These are phyloP conservation scores for Mionectes olivaceus DNA, from an alignment of 2,797 vertebrate species.

Conservation along the genomic window DNA sequence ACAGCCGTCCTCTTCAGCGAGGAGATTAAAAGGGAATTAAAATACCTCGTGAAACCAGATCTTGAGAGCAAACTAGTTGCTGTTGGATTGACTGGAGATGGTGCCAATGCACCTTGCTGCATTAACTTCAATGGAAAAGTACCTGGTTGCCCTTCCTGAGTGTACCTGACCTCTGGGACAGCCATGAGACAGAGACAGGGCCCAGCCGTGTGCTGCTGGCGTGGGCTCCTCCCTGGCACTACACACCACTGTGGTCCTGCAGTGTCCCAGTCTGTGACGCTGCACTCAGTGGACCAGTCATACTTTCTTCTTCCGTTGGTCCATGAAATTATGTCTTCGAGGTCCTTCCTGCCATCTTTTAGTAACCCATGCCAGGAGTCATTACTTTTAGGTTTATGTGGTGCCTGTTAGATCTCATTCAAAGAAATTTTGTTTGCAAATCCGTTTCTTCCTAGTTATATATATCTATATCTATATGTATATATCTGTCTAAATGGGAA, in stretches of 20 bases:
- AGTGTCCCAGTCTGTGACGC: background rate
- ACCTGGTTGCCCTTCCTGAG: background rate
- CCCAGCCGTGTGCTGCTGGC: background rate
- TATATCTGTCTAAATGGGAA: background rate
- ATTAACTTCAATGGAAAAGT: background rate
- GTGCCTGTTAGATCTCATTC: background rate
- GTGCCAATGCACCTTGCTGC: background rate
- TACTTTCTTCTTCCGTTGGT: background rate
- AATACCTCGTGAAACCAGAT: background rate
- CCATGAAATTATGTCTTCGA: background rate
- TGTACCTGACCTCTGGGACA: background rate
- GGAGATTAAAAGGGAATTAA: background rate
- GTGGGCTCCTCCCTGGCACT: background rate
- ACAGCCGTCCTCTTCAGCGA: background rate
- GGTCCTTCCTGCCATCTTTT: background rate
- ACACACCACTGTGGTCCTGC: background rate
- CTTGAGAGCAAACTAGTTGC: background rate
- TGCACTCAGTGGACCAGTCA: background rate
- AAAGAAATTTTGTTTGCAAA: background rate
- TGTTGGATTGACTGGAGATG: background rate
- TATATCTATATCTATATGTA: background rate
- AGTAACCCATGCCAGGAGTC: background rate
- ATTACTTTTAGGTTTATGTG: background rate
- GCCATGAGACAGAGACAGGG: background rate
- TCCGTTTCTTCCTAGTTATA: background rate